These are phyloP conservation scores for Caerostris darwini DNA, from an alignment of 1,140 invertebrate species.

Conservation along the genomic window DNA sequence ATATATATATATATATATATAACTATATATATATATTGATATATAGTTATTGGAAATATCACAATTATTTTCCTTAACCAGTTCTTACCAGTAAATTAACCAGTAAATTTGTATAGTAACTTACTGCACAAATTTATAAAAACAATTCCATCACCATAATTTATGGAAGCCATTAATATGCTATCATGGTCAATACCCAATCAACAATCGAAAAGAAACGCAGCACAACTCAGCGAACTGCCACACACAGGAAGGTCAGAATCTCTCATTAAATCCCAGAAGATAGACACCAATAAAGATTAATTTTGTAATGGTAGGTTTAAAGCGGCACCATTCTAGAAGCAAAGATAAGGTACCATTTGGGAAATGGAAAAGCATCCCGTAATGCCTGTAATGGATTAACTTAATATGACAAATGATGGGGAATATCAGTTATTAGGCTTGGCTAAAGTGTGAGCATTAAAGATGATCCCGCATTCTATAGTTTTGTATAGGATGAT, in stretches of 20 bases:
- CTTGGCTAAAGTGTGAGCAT: slow-evolving; percentile 7
- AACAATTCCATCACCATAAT: too few species aligned
- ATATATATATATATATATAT: too few species aligned
- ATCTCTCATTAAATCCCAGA: not conserved
- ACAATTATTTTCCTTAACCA: too few species aligned
- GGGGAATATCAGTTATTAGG: slow-evolving; percentile 24
- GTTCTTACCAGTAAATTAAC: too few species aligned
- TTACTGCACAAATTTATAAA: too few species aligned
- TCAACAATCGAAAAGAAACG: slow-evolving; percentile 14
- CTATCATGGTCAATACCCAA: not conserved
- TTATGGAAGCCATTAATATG: not conserved
- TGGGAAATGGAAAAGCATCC: not conserved
- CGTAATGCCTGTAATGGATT: slow-evolving; percentile 19
- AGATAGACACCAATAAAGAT: slow-evolving; percentile 35
- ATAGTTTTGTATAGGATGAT: not conserved
- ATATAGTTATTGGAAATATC: too few species aligned
- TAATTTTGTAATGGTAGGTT: slow-evolving; percentile 23
- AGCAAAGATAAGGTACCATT: slow-evolving; percentile 12
- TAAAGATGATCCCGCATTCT: not conserved
- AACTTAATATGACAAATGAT: slow-evolving; percentile 50
- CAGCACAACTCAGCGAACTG: not conserved
- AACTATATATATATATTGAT: too few species aligned
- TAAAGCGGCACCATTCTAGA: not conserved
- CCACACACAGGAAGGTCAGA: slow-evolving; percentile 24
- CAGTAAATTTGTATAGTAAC: too few species aligned